Conservation (phyloP, 2,888 invertebrate species). For the Deilephila elpenor region DNA sequence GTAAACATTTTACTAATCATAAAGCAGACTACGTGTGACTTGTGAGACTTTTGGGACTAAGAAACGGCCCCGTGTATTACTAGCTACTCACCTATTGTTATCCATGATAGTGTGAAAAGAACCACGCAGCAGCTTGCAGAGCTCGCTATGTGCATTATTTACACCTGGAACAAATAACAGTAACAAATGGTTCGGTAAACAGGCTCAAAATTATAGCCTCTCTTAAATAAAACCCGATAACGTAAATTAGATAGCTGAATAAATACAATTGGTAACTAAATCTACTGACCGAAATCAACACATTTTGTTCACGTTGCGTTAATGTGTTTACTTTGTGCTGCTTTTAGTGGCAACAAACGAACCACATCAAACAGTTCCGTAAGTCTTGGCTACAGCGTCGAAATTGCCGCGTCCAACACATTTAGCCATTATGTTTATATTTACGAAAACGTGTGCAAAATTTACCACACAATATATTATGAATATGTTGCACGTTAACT, state of each 20-base stretch:
- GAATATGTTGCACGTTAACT: not conserved
- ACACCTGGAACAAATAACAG: not conserved
- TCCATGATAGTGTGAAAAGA: slow-evolving; percentile 36
- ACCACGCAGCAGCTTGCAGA: slow-evolving; percentile 28
- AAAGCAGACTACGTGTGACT: too few species aligned
- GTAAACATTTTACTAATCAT: too few species aligned
- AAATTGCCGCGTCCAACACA: not conserved
- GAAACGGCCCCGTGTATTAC: too few species aligned
- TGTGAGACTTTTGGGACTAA: too few species aligned
- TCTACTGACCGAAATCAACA: slow-evolving; percentile 17
- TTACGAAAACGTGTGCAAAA: not conserved
- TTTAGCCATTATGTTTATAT: slow-evolving; percentile 8
- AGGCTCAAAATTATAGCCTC: not conserved
- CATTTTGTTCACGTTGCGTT: slow-evolving; percentile 2
- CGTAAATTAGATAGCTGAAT: not conserved
- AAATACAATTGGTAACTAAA: slow-evolving; percentile 39
- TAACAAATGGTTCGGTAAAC: not conserved
- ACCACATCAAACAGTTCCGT: not conserved
- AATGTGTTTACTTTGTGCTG: slow-evolving; percentile 12
- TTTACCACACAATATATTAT: not conserved
- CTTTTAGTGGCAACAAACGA: not conserved
- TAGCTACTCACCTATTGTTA: slow-evolving; percentile 22
- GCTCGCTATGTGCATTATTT: slow-evolving; percentile 2
- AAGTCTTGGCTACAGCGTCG: not conserved
- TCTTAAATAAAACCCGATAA: not conserved